These are phyloP conservation scores for Stomatorhinus walkeri DNA, from an alignment of 2,797 vertebrate species.

Conservation along the genomic window DNA sequence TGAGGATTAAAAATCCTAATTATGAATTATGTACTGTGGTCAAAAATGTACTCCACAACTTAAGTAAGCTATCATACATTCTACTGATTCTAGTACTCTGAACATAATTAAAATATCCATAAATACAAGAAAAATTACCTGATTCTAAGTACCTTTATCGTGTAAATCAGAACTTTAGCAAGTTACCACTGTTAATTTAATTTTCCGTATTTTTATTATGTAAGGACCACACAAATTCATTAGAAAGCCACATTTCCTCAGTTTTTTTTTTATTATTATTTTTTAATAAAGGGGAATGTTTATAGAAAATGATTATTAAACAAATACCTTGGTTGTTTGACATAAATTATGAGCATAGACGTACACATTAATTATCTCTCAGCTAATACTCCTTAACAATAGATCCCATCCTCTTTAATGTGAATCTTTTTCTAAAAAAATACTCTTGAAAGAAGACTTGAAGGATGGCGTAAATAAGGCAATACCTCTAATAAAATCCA, in stretches of 20 bases:
- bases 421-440: neutral
- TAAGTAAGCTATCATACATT: neutral
- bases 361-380: neutral
- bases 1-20: neutral
- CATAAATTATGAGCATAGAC: neutral
- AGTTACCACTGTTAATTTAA: neutral
- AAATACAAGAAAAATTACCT: neutral
- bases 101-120: neutral
- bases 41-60: neutral
- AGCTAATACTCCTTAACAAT: neutral
- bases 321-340: neutral
- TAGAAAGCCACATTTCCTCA: neutral
- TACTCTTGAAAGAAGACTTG: neutral
- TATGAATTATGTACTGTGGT: neutral
- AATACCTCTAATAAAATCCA: neutral
- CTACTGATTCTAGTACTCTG: neutral
- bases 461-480: neutral
- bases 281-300: neutral
- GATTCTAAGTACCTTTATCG: neutral
- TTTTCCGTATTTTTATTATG: neutral
- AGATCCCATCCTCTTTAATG: neutral
- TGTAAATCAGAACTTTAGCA: neutral
- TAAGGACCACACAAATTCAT: neutral
- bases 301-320: neutral
- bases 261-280: neutral